Conservation (phyloP, 2,888 invertebrate genomes). For the Ommatoiulus sabulosus region DNA sequence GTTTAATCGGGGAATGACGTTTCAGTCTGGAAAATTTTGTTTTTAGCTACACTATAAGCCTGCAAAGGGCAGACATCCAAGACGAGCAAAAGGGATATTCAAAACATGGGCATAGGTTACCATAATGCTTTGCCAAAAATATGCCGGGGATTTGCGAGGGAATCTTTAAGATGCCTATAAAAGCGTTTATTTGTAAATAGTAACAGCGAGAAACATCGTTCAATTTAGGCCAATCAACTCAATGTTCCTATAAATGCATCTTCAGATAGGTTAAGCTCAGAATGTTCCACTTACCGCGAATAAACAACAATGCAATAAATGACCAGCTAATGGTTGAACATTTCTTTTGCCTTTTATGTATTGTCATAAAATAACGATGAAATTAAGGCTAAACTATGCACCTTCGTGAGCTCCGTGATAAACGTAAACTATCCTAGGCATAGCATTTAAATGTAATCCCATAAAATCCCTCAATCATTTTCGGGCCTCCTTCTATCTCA, state of each 20-base stretch:
- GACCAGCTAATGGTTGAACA: not conserved
- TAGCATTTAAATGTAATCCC: constrained; percentile 12
- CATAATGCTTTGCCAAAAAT: not conserved
- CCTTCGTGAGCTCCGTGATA: not conserved
- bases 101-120: not conserved
- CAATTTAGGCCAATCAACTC: not conserved
- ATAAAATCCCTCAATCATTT: constrained; percentile 47
- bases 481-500: constrained; percentile 1
- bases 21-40: no score
- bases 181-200: not conserved
- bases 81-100: not conserved
- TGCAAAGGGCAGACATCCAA: not conserved
- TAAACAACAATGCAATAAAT: not conserved
- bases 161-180: not conserved
- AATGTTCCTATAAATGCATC: not conserved
- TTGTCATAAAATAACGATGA: constrained; percentile 39
- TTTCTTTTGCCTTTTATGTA: not conserved
- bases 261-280: not conserved
- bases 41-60: not conserved
- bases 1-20: no score
- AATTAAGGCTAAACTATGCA: not conserved
- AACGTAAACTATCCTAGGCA: not conserved
- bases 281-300: not conserved
- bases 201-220: not conserved
- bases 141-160: not conserved